These are phyloP conservation scores for Diabrotica balteata DNA, from an alignment of 2,888 invertebrate genomes.

Conservation along the genomic window DNA sequence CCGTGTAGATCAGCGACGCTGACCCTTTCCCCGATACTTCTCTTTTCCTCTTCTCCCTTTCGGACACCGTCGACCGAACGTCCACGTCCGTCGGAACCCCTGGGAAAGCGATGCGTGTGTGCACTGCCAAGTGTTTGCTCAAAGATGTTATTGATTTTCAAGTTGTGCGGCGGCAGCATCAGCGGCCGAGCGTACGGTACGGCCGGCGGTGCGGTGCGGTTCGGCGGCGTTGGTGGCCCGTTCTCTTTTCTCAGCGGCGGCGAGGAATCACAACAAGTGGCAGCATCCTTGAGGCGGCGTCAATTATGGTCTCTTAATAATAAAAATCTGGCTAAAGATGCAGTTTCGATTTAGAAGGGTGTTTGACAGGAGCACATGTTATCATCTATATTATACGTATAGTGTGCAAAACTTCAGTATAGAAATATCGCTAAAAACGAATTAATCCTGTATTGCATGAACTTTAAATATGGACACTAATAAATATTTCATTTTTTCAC, in stretches of 20 bases:
- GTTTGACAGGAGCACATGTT: no score
- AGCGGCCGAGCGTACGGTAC: slow-evolving; percentile 44
- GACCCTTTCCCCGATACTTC: slow-evolving; percentile 32
- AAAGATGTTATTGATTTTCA: slow-evolving; percentile 63
- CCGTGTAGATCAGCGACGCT: slow-evolving; percentile 28
- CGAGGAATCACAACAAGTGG: slow-evolving; percentile 31
- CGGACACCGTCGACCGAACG: slow-evolving; percentile 25
- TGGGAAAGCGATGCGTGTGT: slow-evolving; percentile 59
- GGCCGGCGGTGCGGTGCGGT: slow-evolving; percentile 1
- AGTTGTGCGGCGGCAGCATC: slow-evolving; percentile 52
- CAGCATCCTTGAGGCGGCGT: not conserved
- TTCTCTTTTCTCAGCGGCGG: slow-evolving; percentile 49
- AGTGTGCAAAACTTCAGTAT: no score
- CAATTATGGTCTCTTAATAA: no score
- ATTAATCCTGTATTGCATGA: no score
- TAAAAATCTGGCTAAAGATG: no score
- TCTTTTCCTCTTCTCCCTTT: slow-evolving; percentile 41
- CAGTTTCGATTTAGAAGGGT: no score
- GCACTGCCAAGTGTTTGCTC: slow-evolving; percentile 61
- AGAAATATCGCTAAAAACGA: no score
- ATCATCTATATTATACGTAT: no score
- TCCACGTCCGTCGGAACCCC: slow-evolving; percentile 46
- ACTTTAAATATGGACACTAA: no score
- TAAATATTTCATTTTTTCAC: no score
- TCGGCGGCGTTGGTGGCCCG: slow-evolving; percentile 36